A percentile compares a stretch with the other conserved stretches of the same genome.
Evolutionary conservation across 2,113 vertebrate species (phyloP).

Genomic region (Brachionichthys hirsutus): DNA sequence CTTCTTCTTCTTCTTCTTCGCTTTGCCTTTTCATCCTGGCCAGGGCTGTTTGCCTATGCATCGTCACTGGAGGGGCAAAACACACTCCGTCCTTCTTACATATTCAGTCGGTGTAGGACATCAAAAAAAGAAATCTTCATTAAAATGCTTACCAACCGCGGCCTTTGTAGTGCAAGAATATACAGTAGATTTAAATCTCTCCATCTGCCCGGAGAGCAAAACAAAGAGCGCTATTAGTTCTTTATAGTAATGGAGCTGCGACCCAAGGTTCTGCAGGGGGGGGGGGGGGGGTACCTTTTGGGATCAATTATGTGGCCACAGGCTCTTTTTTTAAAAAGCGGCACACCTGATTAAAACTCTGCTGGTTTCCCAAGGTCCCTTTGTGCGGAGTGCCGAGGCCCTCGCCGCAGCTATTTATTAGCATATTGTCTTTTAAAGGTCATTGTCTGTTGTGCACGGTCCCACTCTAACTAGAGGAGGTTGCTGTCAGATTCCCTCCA

Average conservation of each 20-base stretch:
- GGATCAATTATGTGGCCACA: conserved; percentile 81
- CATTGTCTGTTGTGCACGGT: conserved; percentile 74
- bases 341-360: conserved; percentile 77
- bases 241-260: conserved; percentile 67
- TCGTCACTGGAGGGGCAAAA: conserved; percentile 72
- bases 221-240: conserved; percentile 73
- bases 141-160: conserved; percentile 78
- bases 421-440: conserved; percentile 82
- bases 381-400: conserved; percentile 69
- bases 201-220: conserved; percentile 64
- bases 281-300: conserved; percentile 78
- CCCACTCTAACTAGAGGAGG: conserved; percentile 70
- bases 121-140: conserved; percentile 79
- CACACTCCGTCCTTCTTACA: conserved; percentile 64
- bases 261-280: conserved; percentile 73
- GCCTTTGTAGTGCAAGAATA: conserved; percentile 71
- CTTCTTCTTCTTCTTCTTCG: conserved; percentile 58
- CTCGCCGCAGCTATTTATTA: conserved; percentile 78
- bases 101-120: conserved; percentile 74
- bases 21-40: conserved; percentile 58
- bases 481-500: conserved; percentile 57
- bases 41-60: conserved; percentile 67
- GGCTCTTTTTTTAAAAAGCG: conserved; percentile 74
- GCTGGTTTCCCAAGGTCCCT: conserved; percentile 70
- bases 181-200: conserved; percentile 72